These are phyloP conservation scores for Turritopsis rubra DNA, from an alignment of 30 jellyfish, hydroid and myxozoan species.

Conservation along the genomic window DNA sequence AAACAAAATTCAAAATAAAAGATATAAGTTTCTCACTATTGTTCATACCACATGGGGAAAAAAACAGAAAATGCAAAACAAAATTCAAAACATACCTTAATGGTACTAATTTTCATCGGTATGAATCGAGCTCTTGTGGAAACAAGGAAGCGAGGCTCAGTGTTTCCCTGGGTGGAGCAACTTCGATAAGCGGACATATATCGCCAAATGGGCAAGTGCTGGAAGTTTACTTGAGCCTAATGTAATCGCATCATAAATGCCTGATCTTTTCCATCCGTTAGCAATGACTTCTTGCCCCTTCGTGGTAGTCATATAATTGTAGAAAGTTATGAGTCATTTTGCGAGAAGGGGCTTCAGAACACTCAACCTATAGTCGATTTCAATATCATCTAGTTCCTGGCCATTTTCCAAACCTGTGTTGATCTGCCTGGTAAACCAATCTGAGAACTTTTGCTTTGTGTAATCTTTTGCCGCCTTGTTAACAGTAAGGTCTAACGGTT, in stretches of 20 bases:
- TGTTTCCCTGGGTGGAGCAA: background rate
- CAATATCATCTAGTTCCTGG: slow-evolving; percentile 26
- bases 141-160: slow-evolving; percentile 1
- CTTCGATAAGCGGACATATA: background rate
- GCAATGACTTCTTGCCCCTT: background rate
- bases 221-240: background rate
- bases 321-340: slow-evolving; percentile 7
- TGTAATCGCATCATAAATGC: slow-evolving; percentile 7
- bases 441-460: slow-evolving; percentile 11
- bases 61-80: no score
- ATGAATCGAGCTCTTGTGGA: slow-evolving; percentile 1
- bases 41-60: no score
- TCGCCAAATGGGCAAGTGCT: background rate
- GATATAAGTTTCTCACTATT: no score
- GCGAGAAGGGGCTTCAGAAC: slow-evolving; percentile 17
- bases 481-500: slow-evolving; percentile 16
- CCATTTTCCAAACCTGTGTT: slow-evolving; percentile 15
- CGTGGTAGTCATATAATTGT: background rate
- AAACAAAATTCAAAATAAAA: no score
- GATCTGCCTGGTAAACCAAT: slow-evolving; percentile 3
- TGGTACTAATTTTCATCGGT: background rate
- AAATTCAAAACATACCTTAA: no score
- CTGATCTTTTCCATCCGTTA: slow-evolving; percentile 3
- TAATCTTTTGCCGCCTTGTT: slow-evolving; percentile 5
- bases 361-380: slow-evolving; percentile 13